Base-by-base conservation (phyloP, 2,113 vertebrate genomes). In the Hylia prasina region DNA sequence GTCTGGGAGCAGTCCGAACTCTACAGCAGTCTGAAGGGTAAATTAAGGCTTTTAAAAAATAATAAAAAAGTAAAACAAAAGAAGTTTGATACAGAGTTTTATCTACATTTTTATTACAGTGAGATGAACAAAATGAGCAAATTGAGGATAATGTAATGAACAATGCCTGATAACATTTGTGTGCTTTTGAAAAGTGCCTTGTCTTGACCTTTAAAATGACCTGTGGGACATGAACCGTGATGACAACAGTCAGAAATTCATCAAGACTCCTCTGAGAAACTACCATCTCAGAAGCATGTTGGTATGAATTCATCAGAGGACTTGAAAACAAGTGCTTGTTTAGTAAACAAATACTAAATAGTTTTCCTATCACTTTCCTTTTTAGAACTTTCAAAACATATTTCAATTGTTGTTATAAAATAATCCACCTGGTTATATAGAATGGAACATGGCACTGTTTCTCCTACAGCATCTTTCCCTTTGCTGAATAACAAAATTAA, bases 81-180 rank as follows among this genome's bases (percentile, higher is more conserved):
- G 9, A 44, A 84, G 21, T 73, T 78, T 45, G 56, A 92, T 77
- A 57, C 16, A 83, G 54, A 69, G 13, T 82, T 94, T 77, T 35
- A 77, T 82, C 50, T 70, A 54, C 6, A 66, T 73, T 79, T 94
- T 95, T 93, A 95, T 92, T 94, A 72, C 50, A 90, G 25, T 24
- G 44, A 93, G 35, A 86, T 64, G 22, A 86, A 84, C 56, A 89
- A 81, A 51, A 82, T 0, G 5, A 89, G 61, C 31, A 80, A 64
- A 47, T 37, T 23, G 68, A 95, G 33, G 42, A 86, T 86, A 80
- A 89, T 4, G 8, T 58, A 86, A 73, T 23, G 56, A 89, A 51
- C 47, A 9, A 37, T 28, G 35, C 51, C 47, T 42, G 71, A 9
- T 63, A 90, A 83, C 30, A 65, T 80, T 80, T 90, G 3, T 0